Conservation (phyloP, 1,140 invertebrate genomes). For the Coptotermes formosanus region DNA sequence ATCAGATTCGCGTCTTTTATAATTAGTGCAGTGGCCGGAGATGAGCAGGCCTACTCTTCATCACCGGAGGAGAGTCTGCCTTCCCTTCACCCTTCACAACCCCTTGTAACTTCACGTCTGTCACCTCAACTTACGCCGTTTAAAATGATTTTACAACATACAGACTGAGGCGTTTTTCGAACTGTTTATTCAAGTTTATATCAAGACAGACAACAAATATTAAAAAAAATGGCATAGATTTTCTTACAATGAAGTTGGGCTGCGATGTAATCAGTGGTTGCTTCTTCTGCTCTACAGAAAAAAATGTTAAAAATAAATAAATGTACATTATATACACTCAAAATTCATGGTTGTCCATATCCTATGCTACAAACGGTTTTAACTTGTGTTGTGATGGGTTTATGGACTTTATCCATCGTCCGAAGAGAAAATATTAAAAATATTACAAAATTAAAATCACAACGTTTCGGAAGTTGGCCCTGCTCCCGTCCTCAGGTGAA, state of each 20-base stretch:
- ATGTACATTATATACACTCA: too few relatives aligned
- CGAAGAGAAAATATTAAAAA: too few relatives aligned
- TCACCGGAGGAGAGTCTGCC: neutral
- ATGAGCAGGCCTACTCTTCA: neutral
- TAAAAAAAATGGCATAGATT: neutral
- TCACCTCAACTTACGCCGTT: neutral
- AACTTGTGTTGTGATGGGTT: too few relatives aligned
- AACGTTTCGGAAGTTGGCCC: too few relatives aligned
- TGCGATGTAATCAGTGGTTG: neutral
- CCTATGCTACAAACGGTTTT: too few relatives aligned
- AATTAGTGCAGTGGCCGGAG: constrained; percentile 4
- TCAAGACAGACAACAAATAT: neutral
- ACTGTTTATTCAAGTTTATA: neutral
- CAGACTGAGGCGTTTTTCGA: neutral
- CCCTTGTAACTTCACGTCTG: neutral
- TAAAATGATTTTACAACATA: neutral
- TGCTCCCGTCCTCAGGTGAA: too few relatives aligned
- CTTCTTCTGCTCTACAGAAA: neutral
- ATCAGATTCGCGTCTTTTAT: neutral
- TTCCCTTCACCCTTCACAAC: neutral
- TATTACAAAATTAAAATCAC: too few relatives aligned
- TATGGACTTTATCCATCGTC: too few relatives aligned
- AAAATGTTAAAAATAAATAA: too few relatives aligned
- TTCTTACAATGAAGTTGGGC: neutral
- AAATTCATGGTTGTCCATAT: too few relatives aligned